Percentiles rank a stretch among this genome's conserved stretches.
Conservation (phyloP, 2,888 invertebrate genomes). For the Idaea dimidiata region DNA sequence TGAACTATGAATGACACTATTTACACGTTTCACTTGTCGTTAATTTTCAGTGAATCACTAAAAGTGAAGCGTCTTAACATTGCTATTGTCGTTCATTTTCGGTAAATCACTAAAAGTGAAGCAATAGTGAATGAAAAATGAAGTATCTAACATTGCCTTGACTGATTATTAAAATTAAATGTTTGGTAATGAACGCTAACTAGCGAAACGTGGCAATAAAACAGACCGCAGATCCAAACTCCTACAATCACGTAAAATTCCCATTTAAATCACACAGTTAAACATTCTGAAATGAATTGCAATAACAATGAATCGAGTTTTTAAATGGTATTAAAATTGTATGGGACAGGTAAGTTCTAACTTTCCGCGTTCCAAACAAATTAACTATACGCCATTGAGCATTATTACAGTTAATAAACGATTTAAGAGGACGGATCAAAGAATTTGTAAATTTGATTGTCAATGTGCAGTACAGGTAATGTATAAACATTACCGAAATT, state of each 20-base stretch:
- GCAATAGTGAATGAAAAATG: too few relatives aligned
- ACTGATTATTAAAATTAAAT: not conserved
- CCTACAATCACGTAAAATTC: not conserved
- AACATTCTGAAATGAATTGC: slow-evolving; percentile 11
- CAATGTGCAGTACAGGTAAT: too few relatives aligned
- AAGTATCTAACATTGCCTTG: too few relatives aligned
- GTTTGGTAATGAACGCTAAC: slow-evolving; percentile 7
- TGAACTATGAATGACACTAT: too few relatives aligned
- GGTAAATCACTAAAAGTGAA: too few relatives aligned
- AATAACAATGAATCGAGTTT: slow-evolving; percentile 27
- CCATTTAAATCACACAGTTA: not conserved
- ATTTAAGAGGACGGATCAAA: too few relatives aligned
- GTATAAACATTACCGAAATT: too few relatives aligned
- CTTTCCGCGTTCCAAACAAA: slow-evolving; percentile 52
- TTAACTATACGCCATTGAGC: slow-evolving; percentile 49
- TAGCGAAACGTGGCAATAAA: not conserved
- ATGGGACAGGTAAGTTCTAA: slow-evolving; percentile 41
- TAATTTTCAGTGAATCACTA: too few relatives aligned
- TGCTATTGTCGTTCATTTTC: too few relatives aligned
- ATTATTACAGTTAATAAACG: slow-evolving; percentile 55
- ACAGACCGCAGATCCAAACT: not conserved
- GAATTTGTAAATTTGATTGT: too few relatives aligned
- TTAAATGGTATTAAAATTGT: slow-evolving; percentile 38
- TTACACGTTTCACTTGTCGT: too few relatives aligned
- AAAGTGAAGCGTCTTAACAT: too few relatives aligned